Base-by-base conservation (phyloP, 2,113 vertebrate species). In the Cochlearius cochlearius region DNA sequence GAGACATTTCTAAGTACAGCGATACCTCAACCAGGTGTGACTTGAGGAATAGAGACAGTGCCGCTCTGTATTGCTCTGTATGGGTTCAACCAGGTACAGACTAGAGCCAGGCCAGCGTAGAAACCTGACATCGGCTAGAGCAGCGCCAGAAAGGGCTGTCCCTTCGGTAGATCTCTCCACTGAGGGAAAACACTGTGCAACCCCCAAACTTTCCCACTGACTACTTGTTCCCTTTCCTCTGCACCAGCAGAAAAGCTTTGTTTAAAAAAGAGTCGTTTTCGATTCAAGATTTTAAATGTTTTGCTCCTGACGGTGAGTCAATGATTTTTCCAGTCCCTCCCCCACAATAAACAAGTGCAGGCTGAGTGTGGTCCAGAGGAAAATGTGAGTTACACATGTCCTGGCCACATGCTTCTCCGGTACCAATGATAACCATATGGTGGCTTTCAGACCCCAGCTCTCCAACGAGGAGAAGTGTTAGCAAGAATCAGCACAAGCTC, bases 341-440 rank as follows among this genome's bases (percentile, higher is more conserved):
- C 92, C 93, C 92, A 84, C 83, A 17, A 39, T 64, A 69, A 97
- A 97, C 95, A 94, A 97, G 85, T 92, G 68, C 58, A 95, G 88
- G 58, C 58, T 88, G 95, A 96, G 90, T 88, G 85, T 91, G 84
- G 93, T 95, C 90, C 95, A 93, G 90, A 93, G 96, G 97, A 96
- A 97, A 97, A 96, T 83, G 81, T 88, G 82, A 97, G 74, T 63
- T 81, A 5, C 81, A 94, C 83, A 32, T 93, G 78, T 95, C 92
- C 94, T 52, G 90, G 92, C 95, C 93, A 82, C 45, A 86, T 76
- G 89, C 56, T 73, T 36, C 92, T 90, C 95, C 3, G 11, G 72
- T 82, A 91, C 90, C 96, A 81, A 94, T 95, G 96, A 94, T 82
- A 96, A 96, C 94, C 97, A 97, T 90, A 96, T 95, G 96, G 86